Evolutionary conservation across 1,140 invertebrate genomes (phyloP).

Genomic region (Plutomurus gul): DNA sequence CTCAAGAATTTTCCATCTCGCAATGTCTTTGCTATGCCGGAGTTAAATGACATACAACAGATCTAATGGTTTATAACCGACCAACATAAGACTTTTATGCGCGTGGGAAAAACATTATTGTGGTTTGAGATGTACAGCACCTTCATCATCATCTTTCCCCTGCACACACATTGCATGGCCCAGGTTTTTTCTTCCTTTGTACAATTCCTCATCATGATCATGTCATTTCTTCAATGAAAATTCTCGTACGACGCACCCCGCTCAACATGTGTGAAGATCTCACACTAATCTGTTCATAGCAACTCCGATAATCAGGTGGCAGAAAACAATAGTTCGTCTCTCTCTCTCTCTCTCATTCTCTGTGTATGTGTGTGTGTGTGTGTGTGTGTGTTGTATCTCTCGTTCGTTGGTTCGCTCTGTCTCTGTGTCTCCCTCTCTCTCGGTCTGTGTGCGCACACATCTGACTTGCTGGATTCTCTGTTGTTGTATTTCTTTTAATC

Average conservation of each 20-base stretch:
- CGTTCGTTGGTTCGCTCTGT: background rate
- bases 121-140: background rate
- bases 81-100: slow-evolving; percentile 27
- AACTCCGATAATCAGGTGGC: slow-evolving; percentile 28
- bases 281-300: slow-evolving; percentile 26
- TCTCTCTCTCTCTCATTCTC: background rate
- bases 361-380: too few species aligned
- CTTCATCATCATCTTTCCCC: slow-evolving; percentile 10
- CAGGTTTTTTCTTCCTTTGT: background rate
- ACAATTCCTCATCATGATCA: slow-evolving; percentile 8
- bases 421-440: background rate
- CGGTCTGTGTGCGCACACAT: background rate
- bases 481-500: background rate
- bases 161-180: background rate
- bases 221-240: slow-evolving; percentile 28
- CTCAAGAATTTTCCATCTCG: slow-evolving; percentile 35
- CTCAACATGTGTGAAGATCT: slow-evolving; percentile 26
- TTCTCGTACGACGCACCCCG: slow-evolving; percentile 12
- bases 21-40: slow-evolving; percentile 25
- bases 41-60: slow-evolving; percentile 33
- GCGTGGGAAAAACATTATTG: slow-evolving; percentile 36
- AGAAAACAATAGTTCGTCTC: background rate
- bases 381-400: too few species aligned
- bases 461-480: too few species aligned
- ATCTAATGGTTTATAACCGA: slow-evolving; percentile 31